These are phyloP conservation scores for Masticophis lateralis DNA, from an alignment of 2,797 vertebrate genomes.

Conservation along the genomic window DNA sequence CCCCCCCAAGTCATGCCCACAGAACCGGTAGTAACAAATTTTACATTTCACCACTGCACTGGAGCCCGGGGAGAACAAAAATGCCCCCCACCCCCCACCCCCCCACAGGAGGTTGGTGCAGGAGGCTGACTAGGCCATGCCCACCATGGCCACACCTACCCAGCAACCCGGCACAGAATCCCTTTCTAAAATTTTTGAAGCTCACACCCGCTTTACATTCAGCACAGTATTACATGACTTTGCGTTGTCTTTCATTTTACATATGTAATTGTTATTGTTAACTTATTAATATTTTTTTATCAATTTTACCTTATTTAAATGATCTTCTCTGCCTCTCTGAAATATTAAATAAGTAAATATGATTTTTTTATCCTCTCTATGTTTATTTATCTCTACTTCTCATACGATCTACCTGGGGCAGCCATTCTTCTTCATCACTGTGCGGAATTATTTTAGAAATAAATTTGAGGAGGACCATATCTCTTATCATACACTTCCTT, in stretches of 20 bases:
- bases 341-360: conserved; percentile 12
- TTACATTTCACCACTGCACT: no score
- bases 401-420: conserved; percentile 5
- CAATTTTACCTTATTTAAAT: neutral
- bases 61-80: no score
- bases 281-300: conserved; percentile 16
- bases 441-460: neutral
- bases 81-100: no score
- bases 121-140: no score
- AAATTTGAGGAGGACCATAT: neutral
- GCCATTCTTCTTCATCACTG: neutral
- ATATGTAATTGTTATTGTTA: conserved; percentile 8
- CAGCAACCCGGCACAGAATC: no score
- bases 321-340: neutral
- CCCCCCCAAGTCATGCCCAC: no score
- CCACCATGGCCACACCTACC: no score
- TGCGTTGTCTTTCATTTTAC: neutral
- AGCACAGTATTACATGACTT: neutral
- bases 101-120: no score
- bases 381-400: neutral
- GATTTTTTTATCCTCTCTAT: neutral
- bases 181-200: no score
- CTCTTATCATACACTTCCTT: neutral
- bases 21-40: no score
- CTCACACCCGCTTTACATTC: neutral